Base-by-base conservation (phyloP, 2,113 vertebrate genomes). In the Colius striatus region DNA sequence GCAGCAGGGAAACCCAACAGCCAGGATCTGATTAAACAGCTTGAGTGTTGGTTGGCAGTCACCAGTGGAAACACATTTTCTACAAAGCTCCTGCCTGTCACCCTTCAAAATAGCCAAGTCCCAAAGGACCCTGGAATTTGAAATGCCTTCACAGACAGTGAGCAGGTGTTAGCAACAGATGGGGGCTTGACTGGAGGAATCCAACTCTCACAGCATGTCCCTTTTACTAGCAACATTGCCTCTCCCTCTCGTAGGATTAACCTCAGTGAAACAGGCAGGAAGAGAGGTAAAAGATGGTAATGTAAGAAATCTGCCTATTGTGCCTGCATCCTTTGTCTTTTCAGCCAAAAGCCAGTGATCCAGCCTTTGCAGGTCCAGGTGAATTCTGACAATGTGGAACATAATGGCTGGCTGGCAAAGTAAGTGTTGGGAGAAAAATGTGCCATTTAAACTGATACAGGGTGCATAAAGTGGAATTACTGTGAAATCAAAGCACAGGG, bases 81-180 rank as follows among this genome's bases (percentile, higher is more conserved):
- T 43, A 29, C 53, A 72, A 66, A 86, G 43, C 43, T 38, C 23
- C 36, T 45, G 71, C 68, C 57, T 50, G 18, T 29, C 53, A 68
- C 57, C 29, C 50, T 77, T 67, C 73, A 43, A 89, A 84, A 54
- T 1, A 85, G 71, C 43, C 1, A 2, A 36, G 45, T 32, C 87
- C 47, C 50, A 22, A 48, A 88, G 85, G 71, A 48, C 43, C 30
- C 18, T 26, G 63, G 45, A 18, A 23, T 80, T n/a, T 45, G 63
- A 77, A 79, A 88, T 36, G 76, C 38, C 54, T 83, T 70, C 30
- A 25, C 16, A 73, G 87, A 47, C 84, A 82, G 62, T 0, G 15
- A 91, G 84, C 92, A 75, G 57, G 80, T 65, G 70, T 41, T 65
- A 43, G 61, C 66, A 89, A 87, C 86, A 95, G 81, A 79, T 94